Conservation (phyloP, 2,797 vertebrate genomes). For the Hippocampus kuda region DNA sequence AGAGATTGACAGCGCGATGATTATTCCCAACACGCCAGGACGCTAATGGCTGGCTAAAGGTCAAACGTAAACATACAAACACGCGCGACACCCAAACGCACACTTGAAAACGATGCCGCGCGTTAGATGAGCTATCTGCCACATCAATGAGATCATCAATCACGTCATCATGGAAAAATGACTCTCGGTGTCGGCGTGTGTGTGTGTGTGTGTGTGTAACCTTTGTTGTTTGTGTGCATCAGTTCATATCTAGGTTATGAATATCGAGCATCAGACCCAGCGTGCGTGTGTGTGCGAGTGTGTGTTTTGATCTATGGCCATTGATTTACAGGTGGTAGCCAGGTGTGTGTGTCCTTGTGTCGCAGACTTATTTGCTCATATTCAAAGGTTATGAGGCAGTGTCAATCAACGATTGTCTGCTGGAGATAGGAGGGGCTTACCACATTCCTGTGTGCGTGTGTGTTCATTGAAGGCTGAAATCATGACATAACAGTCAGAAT, state of each 20-base stretch:
- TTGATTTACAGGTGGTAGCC: neutral
- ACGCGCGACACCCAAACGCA: constrained; percentile 12
- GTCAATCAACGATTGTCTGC: neutral
- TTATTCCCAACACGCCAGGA: constrained; percentile 49
- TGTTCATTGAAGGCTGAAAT: too few relatives aligned
- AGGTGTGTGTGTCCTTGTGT: neutral
- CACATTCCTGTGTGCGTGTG: neutral
- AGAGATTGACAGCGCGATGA: constrained; percentile 22
- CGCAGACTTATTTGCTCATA: constrained; percentile 6
- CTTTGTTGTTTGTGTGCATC: neutral
- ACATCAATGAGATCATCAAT: constrained; percentile 58
- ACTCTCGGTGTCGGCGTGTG: constrained; percentile 1
- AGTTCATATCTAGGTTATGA: constrained; percentile 2
- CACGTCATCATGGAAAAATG: constrained; percentile 41
- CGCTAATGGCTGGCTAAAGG: constrained; percentile 57
- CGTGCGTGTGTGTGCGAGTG: too few relatives aligned
- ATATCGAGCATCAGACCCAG: neutral
- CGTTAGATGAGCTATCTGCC: constrained; percentile 46
- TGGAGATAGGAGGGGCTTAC: neutral
- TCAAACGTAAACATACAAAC: constrained; percentile 30
- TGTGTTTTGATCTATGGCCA: constrained; percentile 4
- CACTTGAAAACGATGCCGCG: constrained; percentile 34
- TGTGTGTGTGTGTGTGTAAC: neutral
- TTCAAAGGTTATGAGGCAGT: constrained; percentile 6
- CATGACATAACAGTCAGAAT: too few relatives aligned